phyloP scores from a whole-genome alignment of 1,140 invertebrate genomes.

The Orius insidiosus region DNA sequence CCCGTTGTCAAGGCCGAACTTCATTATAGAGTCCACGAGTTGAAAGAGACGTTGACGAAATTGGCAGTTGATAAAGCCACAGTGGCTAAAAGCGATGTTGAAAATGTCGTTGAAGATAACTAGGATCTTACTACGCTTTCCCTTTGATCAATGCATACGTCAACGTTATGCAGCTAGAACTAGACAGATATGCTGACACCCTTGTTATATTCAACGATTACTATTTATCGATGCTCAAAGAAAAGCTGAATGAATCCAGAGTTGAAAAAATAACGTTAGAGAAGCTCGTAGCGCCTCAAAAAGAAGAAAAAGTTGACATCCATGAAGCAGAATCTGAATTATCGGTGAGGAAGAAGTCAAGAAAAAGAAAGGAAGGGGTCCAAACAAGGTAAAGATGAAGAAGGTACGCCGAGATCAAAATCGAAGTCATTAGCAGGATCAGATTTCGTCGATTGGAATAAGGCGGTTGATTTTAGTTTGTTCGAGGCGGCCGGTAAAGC shows the following conservation, averaged over 20 bases:
- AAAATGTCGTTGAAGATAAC: slow-evolving; percentile 6
- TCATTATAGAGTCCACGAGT: slow-evolving; percentile 10
- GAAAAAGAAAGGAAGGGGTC: too few species aligned
- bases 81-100: neutral
- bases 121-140: slow-evolving; percentile 5
- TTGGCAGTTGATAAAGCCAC: slow-evolving; percentile 5
- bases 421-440: too few species aligned
- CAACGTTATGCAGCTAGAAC: slow-evolving; percentile 12
- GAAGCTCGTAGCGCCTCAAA: neutral
- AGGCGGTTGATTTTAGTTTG: too few species aligned
- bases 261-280: neutral
- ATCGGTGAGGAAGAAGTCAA: too few species aligned
- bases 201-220: slow-evolving; percentile 15
- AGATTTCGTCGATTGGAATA: too few species aligned
- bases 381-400: too few species aligned
- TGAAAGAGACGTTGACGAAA: slow-evolving; percentile 8
- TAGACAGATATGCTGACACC: slow-evolving; percentile 13
- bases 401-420: too few species aligned
- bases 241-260: neutral
- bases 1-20: slow-evolving; percentile 13
- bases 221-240: slow-evolving; percentile 3
- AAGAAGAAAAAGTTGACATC: neutral
- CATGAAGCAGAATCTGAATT: slow-evolving; percentile 2
- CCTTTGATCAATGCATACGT: slow-evolving; percentile 5
- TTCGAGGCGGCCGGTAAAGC: too few species aligned